Evolutionary conservation across 2,888 invertebrate genomes (phyloP).

Genomic region (Stomorhina lunata): DNA sequence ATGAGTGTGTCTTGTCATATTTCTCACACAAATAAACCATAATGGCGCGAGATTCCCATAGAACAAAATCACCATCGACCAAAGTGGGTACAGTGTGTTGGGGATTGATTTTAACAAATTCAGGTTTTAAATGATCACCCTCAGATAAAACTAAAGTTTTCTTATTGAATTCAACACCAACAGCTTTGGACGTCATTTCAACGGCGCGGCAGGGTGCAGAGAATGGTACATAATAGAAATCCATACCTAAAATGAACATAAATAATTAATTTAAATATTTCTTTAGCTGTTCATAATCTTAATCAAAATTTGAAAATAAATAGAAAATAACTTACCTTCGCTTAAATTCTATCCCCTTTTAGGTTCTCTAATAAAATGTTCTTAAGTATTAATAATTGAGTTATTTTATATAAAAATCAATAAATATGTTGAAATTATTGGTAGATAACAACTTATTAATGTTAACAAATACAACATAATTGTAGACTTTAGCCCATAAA

Average conservation of each 20-base stretch:
- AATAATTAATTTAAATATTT: background rate
- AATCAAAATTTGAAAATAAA: background rate
- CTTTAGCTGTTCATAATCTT: background rate
- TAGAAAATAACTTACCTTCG: background rate
- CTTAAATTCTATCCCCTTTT: background rate
- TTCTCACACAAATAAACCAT: constrained; percentile 87
- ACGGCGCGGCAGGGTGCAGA: constrained; percentile 85
- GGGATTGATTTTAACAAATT: constrained; percentile 87
- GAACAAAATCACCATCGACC: constrained; percentile 87
- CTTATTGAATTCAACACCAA: constrained; percentile 83
- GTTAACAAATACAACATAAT: background rate
- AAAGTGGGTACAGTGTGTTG: constrained; percentile 91
- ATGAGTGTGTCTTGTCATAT: constrained; percentile 86
- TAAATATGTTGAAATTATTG: background rate
- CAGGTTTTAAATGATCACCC: constrained; percentile 84
- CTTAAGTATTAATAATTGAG: background rate
- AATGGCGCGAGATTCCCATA: constrained; percentile 92
- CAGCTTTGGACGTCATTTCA: constrained; percentile 82
- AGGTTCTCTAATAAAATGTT: constrained; percentile 3
- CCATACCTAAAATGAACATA: constrained; percentile 74
- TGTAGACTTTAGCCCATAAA: background rate
- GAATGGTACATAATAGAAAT: constrained; percentile 83
- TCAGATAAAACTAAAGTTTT: constrained; percentile 82
- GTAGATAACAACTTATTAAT: constrained; percentile 37
- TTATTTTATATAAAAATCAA: background rate